These are phyloP conservation scores for Palloptera scutellata DNA, from an alignment of 2,888 invertebrate species.

Conservation along the genomic window DNA sequence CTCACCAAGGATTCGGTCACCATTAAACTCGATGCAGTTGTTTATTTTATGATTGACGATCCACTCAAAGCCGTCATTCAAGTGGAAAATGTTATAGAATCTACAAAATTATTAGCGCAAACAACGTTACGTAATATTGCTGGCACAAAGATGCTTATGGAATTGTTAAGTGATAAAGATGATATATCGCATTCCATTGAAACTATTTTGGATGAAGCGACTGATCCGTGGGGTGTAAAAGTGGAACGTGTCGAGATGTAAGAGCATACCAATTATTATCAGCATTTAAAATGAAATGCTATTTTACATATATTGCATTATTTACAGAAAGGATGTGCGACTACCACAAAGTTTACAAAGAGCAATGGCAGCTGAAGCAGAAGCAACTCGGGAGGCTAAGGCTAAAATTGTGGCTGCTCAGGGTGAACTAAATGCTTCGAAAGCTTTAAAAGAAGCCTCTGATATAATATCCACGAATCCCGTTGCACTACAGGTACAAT, in stretches of 20 bases:
- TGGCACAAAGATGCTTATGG: conserved; percentile 87
- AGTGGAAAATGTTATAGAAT: conserved; percentile 69
- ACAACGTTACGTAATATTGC: conserved; percentile 87
- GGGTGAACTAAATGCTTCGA: conserved; percentile 51
- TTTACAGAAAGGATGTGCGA: conserved; percentile 50
- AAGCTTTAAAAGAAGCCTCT: conserved; percentile 51
- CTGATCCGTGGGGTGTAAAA: conserved; percentile 90
- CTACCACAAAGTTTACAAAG: conserved; percentile 48
- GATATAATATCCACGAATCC: conserved; percentile 53
- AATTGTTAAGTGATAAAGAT: conserved; percentile 90
- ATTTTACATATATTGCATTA: not conserved
- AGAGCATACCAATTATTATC: conserved; percentile 10
- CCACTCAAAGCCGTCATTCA: conserved; percentile 76
- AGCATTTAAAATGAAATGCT: too few species aligned
- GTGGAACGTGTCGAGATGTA: conserved; percentile 95
- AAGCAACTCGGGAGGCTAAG: conserved; percentile 52
- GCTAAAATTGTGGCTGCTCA: conserved; percentile 56
- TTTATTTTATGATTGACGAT: conserved; percentile 79
- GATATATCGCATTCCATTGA: conserved; percentile 89
- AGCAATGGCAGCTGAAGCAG: conserved; percentile 54
- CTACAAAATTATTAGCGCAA: conserved; percentile 79
- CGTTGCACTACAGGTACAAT: conserved; percentile 50
- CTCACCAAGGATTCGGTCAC: conserved; percentile 91
- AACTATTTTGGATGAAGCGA: conserved; percentile 80
- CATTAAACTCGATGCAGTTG: conserved; percentile 88